Percentiles rank a stretch among this genome's conserved stretches.
These are phyloP conservation scores for Pantherophis vulpinus DNA, from an alignment of 2,797 vertebrate species.

Conservation along the genomic window DNA sequence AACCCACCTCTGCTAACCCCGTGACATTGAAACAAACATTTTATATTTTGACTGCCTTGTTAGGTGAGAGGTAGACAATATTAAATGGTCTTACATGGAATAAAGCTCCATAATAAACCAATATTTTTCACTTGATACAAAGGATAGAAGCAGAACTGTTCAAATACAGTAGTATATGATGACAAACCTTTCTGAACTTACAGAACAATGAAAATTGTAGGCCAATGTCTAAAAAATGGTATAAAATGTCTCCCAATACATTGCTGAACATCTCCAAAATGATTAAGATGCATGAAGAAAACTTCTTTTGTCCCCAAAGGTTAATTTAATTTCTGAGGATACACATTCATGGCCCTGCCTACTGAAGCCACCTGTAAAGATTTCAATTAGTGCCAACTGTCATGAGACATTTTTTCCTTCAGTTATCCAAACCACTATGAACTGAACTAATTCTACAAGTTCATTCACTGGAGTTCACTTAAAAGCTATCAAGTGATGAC, in stretches of 20 bases:
- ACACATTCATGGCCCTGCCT: background rate
- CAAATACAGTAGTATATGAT: background rate
- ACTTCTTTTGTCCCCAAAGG: background rate
- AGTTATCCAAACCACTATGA: background rate
- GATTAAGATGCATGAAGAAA: background rate
- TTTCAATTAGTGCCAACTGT: constrained; percentile 10
- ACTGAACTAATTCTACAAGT: constrained; percentile 18
- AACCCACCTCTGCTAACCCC: background rate
- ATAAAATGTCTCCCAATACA: background rate
- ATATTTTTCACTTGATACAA: background rate
- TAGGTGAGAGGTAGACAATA: background rate
- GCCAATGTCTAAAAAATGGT: background rate
- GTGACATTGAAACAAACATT: background rate
- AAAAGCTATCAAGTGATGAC: constrained; percentile 23
- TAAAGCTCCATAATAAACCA: background rate
- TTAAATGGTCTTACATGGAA: background rate
- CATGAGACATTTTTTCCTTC: background rate
- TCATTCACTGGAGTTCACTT: constrained; percentile 30
- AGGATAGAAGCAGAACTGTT: background rate
- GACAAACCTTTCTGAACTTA: background rate
- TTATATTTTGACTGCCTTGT: background rate
- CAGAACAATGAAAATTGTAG: background rate
- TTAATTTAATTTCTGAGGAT: background rate
- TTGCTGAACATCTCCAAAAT: background rate
- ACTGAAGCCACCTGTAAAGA: background rate